Percentiles rank a stretch among this genome's conserved stretches.
Conservation (phyloP, 1,140 invertebrate species). For the Calephelis virginiensis region DNA sequence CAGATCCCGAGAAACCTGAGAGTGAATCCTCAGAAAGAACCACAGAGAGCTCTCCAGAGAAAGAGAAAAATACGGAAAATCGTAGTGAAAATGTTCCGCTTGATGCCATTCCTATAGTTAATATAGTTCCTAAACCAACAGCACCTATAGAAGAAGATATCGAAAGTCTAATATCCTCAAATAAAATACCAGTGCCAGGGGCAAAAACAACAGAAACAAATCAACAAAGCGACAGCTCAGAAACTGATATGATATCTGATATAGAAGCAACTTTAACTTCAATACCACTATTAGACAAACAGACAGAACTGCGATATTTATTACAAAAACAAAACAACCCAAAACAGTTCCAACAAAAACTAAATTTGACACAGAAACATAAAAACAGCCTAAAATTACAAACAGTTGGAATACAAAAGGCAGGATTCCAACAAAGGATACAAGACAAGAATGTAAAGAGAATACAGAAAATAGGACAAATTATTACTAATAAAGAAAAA, state of each 20-base stretch:
- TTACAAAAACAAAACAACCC: constrained; percentile 74
- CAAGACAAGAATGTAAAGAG: constrained; percentile 68
- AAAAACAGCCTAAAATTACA: constrained; percentile 66
- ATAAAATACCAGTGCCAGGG: constrained; percentile 71
- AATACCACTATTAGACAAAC: constrained; percentile 61
- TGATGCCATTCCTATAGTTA: not conserved
- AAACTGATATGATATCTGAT: constrained; percentile 52
- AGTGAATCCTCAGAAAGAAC: constrained; percentile 63
- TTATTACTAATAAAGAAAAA: constrained; percentile 60
- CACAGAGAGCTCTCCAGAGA: constrained; percentile 57
- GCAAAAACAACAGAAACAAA: constrained; percentile 43
- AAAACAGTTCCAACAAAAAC: constrained; percentile 62
- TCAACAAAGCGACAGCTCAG: constrained; percentile 51
- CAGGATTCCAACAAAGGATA: constrained; percentile 60
- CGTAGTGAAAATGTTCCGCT: constrained; percentile 16
- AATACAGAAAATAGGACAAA: constrained; percentile 72
- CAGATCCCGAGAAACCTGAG: constrained; percentile 58
- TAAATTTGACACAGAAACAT: constrained; percentile 65
- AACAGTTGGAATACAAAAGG: constrained; percentile 62
- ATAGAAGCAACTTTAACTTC: constrained; percentile 38
- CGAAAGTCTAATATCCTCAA: constrained; percentile 74
- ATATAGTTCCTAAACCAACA: not conserved
- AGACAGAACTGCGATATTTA: constrained; percentile 70
- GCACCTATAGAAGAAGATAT: constrained; percentile 66
- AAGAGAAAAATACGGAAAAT: constrained; percentile 53